phyloP scores from a whole-genome alignment of 2,888 invertebrate species.

The Zygogramma bicolorata region DNA sequence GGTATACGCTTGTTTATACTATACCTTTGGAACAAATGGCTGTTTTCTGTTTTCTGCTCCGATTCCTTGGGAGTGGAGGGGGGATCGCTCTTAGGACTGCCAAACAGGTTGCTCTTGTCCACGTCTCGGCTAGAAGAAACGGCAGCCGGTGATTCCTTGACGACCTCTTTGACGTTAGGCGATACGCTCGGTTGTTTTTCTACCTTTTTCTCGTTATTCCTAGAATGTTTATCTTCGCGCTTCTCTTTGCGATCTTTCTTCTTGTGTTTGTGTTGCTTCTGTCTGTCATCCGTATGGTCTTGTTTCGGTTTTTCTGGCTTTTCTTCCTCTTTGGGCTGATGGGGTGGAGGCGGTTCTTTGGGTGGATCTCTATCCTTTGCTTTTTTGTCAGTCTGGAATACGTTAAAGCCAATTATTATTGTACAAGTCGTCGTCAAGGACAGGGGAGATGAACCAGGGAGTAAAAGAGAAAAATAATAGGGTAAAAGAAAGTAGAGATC shows the following conservation, averaged over 20 bases:
- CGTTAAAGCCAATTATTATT: too few species aligned
- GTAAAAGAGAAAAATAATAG: too few species aligned
- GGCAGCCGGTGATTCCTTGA: constrained; percentile 19
- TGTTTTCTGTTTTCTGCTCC: constrained; percentile 44
- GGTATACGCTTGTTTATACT: too few species aligned
- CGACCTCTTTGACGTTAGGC: constrained; percentile 18
- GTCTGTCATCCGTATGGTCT: constrained; percentile 61
- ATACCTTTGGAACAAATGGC: constrained; percentile 19
- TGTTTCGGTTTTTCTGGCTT: constrained; percentile 55
- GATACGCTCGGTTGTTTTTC: constrained; percentile 39
- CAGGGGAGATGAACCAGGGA: too few species aligned
- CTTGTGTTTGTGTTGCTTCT: constrained; percentile 69
- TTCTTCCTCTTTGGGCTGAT: constrained; percentile 49
- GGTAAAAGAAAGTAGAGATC: too few species aligned
- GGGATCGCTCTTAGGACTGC: constrained; percentile 49
- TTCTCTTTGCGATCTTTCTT: constrained; percentile 70
- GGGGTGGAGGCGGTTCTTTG: constrained; percentile 61
- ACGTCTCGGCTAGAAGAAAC: constrained; percentile 42
- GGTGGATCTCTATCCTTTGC: constrained; percentile 69
- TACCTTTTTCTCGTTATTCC: constrained; percentile 46
- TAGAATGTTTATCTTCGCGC: constrained; percentile 70
- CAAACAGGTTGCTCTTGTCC: constrained; percentile 53
- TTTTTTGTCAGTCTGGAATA: constrained; percentile 68
- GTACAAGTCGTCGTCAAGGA: too few species aligned
- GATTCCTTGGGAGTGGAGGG: constrained; percentile 43